A percentile compares a stretch with the other conserved stretches of the same genome.
Evolutionary conservation across 2,888 invertebrate genomes (phyloP).

Genomic region (Caenorhabditis doughertyi): DNA sequence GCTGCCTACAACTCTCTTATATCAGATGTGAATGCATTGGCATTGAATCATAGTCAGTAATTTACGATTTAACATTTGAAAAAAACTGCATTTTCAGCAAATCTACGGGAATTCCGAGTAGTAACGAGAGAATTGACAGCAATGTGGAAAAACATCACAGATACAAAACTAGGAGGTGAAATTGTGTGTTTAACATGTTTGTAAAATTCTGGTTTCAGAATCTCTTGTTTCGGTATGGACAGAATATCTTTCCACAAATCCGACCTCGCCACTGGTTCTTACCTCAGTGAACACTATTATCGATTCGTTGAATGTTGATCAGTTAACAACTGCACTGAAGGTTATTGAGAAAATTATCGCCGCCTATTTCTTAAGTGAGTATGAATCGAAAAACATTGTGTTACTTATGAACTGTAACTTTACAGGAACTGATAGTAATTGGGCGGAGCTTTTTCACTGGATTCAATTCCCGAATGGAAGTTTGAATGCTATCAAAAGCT

Average conservation of each 20-base stretch:
- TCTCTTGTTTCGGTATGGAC: slow-evolving; percentile 70
- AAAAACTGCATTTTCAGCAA: slow-evolving; percentile 49
- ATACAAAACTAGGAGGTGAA: slow-evolving; percentile 69
- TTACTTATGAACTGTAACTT: not conserved
- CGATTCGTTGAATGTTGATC: slow-evolving; percentile 71
- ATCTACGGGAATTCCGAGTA: slow-evolving; percentile 65
- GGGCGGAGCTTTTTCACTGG: slow-evolving; percentile 72
- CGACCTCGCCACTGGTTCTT: slow-evolving; percentile 68
- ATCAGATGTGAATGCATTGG: slow-evolving; percentile 67
- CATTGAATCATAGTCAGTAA: slow-evolving; percentile 63
- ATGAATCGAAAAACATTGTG: no score
- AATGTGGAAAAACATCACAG: slow-evolving; percentile 75
- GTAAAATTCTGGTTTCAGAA: slow-evolving; percentile 53
- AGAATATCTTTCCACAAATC: slow-evolving; percentile 65
- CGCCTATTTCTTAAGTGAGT: slow-evolving; percentile 77
- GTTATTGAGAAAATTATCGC: slow-evolving; percentile 75
- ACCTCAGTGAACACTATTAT: slow-evolving; percentile 67
- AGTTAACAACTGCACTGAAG: slow-evolving; percentile 71
- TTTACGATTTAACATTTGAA: not conserved
- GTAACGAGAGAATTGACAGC: slow-evolving; percentile 76
- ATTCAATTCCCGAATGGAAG: slow-evolving; percentile 62
- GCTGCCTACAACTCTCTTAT: slow-evolving; percentile 71
- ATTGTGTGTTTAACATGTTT: not conserved
- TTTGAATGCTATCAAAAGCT: slow-evolving; percentile 58
- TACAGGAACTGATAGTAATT: slow-evolving; percentile 68